These are phyloP conservation scores for Ptychoptera contaminata DNA, from an alignment of 2,888 invertebrate species.

Conservation along the genomic window DNA sequence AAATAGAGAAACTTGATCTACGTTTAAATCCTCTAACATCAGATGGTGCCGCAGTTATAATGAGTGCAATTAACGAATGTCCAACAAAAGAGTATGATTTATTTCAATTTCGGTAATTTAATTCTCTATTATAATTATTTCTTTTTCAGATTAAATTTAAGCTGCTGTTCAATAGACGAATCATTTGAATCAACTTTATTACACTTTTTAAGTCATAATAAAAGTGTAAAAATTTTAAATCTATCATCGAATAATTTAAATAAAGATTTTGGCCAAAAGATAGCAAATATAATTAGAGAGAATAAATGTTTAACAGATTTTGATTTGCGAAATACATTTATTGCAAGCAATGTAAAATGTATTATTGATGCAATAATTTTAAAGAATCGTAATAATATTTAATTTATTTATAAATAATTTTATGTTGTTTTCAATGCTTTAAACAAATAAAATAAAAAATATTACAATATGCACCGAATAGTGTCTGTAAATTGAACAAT, in stretches of 20 bases:
- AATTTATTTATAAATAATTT: no score
- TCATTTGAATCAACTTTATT: constrained; percentile 23
- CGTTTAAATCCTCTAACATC: constrained; percentile 28
- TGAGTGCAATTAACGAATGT: constrained; percentile 18
- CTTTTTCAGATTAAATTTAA: constrained; percentile 17
- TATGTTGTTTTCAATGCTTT: no score
- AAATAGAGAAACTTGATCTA: constrained; percentile 19
- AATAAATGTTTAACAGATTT: constrained; percentile 20
- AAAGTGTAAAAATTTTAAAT: constrained; percentile 18
- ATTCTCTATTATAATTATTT: neutral
- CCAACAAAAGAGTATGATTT: constrained; percentile 15
- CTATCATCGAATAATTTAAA: constrained; percentile 24
- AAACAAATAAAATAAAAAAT: no score
- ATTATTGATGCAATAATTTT: constrained; percentile 16
- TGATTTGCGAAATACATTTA: constrained; percentile 24
- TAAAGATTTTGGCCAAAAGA: constrained; percentile 23
- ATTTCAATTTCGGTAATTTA: neutral
- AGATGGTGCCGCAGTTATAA: constrained; percentile 26
- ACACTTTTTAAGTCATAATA: constrained; percentile 22
- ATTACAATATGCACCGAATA: no score
- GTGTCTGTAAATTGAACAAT: no score
- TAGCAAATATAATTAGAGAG: constrained; percentile 22
- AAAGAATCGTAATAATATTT: constrained; percentile 4
- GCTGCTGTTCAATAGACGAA: constrained; percentile 21
- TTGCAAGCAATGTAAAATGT: constrained; percentile 18